phyloP scores from a whole-genome alignment of 2,888 invertebrate genomes.

The Sminthurinus aureus region DNA sequence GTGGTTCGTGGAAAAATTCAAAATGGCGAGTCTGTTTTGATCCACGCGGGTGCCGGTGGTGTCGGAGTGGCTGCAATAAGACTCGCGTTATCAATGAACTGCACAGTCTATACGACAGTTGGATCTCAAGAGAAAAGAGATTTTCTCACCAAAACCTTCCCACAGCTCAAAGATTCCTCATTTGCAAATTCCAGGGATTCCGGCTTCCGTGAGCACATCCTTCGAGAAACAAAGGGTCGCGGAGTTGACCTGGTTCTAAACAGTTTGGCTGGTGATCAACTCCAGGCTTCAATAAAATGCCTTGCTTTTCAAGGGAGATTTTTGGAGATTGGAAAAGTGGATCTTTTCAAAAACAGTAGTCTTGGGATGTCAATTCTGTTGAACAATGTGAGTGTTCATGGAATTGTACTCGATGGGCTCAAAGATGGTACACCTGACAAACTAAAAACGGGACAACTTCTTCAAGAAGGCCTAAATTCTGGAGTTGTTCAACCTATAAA shows the following conservation, averaged over 20 bases:
- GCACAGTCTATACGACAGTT: slow-evolving; percentile 91
- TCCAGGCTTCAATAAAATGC: slow-evolving; percentile 92
- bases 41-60: slow-evolving; percentile 95
- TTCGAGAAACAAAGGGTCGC: slow-evolving; percentile 82
- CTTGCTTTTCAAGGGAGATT: slow-evolving; percentile 92
- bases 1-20: slow-evolving; percentile 65
- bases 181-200: slow-evolving; percentile 90
- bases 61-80: slow-evolving; percentile 97
- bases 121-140: slow-evolving; percentile 86
- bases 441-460: slow-evolving; percentile 75
- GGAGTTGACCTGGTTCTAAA: slow-evolving; percentile 96
- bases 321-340: slow-evolving; percentile 97
- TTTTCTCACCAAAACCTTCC: slow-evolving; percentile 87
- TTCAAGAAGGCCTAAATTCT: slow-evolving; percentile 82
- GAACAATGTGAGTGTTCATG: slow-evolving; percentile 96
- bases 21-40: slow-evolving; percentile 81
- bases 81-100: slow-evolving; percentile 87
- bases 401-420: slow-evolving; percentile 92
- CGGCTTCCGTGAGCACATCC: slow-evolving; percentile 82
- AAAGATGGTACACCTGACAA: slow-evolving; percentile 77
- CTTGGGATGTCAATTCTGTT: slow-evolving; percentile 94
- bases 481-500: slow-evolving; percentile 92
- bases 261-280: slow-evolving; percentile 92
- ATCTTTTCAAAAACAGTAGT: slow-evolving; percentile 87
- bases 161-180: slow-evolving; percentile 73